phyloP scores from a whole-genome alignment of 1,140 invertebrate species.

The Leptinotarsa undecemlineata region DNA sequence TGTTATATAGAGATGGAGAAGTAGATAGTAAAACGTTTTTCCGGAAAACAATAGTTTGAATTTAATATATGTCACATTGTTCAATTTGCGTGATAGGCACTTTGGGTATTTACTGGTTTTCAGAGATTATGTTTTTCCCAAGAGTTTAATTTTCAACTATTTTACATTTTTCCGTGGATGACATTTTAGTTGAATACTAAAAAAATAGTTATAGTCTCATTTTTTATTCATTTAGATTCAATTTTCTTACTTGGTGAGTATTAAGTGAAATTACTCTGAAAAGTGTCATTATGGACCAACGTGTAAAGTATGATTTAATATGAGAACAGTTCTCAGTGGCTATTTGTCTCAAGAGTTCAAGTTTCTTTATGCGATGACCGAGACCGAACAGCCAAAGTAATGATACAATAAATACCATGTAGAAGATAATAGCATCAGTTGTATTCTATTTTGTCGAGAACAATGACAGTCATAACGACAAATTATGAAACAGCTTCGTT shows the following conservation, averaged over 20 bases:
- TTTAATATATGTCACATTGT: no score
- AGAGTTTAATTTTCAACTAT: not conserved
- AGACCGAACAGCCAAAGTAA: conserved; percentile 29
- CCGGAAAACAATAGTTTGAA: no score
- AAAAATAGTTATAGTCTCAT: not conserved
- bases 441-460: conserved; percentile 43
- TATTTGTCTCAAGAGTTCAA: conserved; percentile 9
- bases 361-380: conserved; percentile 14
- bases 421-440: conserved; percentile 40
- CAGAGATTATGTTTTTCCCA: not conserved
- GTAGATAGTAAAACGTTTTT: no score
- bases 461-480: conserved; percentile 47
- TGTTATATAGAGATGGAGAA: no score
- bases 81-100: no score
- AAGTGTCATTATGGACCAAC: not conserved
- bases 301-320: conserved; percentile 19
- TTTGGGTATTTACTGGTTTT: no score
- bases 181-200: not conserved
- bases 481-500: conserved; percentile 49
- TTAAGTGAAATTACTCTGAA: not conserved
- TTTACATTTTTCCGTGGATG: not conserved
- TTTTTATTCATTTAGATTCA: no score
- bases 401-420: conserved; percentile 38
- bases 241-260: no score
- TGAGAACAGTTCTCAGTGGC: conserved; percentile 12